phyloP scores from a whole-genome alignment of 2,888 invertebrate species.

The Ariolimax columbianus region DNA sequence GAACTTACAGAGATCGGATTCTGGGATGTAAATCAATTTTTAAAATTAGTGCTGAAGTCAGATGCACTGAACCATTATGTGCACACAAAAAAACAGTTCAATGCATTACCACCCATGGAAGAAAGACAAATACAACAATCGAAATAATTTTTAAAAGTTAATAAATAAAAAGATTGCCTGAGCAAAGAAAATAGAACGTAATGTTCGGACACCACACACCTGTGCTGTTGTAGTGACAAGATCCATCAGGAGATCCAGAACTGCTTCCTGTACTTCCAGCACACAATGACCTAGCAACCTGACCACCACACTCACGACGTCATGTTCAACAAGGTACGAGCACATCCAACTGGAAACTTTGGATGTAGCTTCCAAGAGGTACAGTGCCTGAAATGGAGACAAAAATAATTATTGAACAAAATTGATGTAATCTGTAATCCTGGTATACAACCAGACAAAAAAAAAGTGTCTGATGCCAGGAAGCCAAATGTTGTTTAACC shows the following conservation, averaged over 20 bases:
- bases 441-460: no score
- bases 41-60: no score
- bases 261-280: not conserved
- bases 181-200: not conserved
- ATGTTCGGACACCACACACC: not conserved
- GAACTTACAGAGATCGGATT: no score
- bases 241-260: not conserved
- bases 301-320: not conserved
- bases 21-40: no score
- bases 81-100: no score
- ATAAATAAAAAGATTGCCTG: not conserved
- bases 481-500: no score
- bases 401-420: not conserved
- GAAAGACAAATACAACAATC: no score
- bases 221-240: not conserved
- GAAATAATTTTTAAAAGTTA: no score
- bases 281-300: not conserved
- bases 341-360: conserved; percentile 15
- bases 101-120: no score
- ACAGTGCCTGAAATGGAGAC: conserved; percentile 16
- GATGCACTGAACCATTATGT: no score
- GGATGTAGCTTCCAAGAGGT: conserved; percentile 2
- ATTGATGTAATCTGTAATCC: no score
- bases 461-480: no score
- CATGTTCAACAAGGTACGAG: not conserved